Percentiles rank a stretch among this genome's conserved stretches.
phyloP scores from a whole-genome alignment of 2,797 vertebrate genomes.

The Malurus splendens region DNA sequence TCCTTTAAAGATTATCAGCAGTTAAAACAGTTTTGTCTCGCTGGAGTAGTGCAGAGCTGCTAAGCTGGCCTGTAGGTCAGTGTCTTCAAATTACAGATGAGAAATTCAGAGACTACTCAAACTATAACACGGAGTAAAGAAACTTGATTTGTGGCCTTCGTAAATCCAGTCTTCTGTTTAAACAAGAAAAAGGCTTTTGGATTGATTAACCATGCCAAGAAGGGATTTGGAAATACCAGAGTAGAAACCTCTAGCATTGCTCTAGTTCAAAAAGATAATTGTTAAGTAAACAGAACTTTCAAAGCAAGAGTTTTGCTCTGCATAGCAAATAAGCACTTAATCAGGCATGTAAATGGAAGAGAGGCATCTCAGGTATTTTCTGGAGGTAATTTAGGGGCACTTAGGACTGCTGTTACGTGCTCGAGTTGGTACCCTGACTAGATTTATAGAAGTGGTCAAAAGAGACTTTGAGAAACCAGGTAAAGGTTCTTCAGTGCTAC shows the following conservation, averaged over 20 bases:
- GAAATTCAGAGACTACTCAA: background rate
- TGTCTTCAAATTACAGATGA: background rate
- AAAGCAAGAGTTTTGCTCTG: slow-evolving; percentile 41
- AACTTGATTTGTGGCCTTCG: slow-evolving; percentile 10
- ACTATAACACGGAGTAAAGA: background rate
- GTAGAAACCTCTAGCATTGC: slow-evolving; percentile 19
- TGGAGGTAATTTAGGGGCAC: slow-evolving; percentile 32
- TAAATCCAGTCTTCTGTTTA: slow-evolving; percentile 19
- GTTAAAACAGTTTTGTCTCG: background rate
- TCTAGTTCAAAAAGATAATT: slow-evolving; percentile 38
- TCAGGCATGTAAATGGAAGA: slow-evolving; percentile 37
- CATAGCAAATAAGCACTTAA: slow-evolving; percentile 45
- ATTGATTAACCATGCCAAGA: background rate
- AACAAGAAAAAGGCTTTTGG: background rate
- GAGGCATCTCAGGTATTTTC: slow-evolving; percentile 54
- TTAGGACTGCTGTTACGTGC: background rate
- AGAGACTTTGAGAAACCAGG: background rate
- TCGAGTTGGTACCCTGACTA: background rate
- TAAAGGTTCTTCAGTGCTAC: background rate
- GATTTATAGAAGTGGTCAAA: background rate
- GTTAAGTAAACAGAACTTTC: slow-evolving; percentile 42
- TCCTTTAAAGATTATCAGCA: background rate
- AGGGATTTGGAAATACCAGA: slow-evolving; percentile 38
- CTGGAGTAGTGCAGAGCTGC: background rate
- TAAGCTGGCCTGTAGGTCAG: background rate